Evolutionary conservation across 1,140 invertebrate genomes (phyloP).

Genomic region (Orussus abietinus): DNA sequence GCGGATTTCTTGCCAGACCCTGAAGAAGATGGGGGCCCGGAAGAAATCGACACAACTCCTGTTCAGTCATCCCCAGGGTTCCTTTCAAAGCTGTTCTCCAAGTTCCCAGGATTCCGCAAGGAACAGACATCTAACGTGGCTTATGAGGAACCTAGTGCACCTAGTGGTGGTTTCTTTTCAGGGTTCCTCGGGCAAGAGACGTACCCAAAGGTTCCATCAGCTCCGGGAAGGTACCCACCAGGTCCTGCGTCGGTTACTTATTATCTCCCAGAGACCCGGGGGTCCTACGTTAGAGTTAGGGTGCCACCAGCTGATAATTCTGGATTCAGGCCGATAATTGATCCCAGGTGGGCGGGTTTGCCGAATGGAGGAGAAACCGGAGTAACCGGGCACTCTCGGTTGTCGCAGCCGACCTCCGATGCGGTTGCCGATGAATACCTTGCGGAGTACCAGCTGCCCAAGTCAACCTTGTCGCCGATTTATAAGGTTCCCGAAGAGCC

Average conservation of each 20-base stretch:
- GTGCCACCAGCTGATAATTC: not conserved
- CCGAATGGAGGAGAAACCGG: not conserved
- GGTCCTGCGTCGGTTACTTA: constrained; percentile 8
- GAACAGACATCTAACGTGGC: too few species aligned
- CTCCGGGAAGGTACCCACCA: not conserved
- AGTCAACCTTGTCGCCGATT: too few species aligned
- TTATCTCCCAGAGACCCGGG: constrained; percentile 10
- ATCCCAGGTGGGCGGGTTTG: not conserved
- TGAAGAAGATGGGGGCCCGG: not conserved
- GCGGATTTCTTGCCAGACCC: constrained; percentile 11
- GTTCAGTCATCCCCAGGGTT: constrained; percentile 2
- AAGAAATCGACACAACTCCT: not conserved
- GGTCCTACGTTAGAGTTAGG: constrained; percentile 7
- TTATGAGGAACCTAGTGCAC: not conserved
- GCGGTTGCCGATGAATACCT: not conserved
- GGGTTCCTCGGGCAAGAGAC: not conserved
- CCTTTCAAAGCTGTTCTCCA: constrained; percentile 4
- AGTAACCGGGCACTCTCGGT: not conserved
- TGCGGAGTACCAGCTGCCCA: constrained; percentile 20
- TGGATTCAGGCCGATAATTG: not conserved
- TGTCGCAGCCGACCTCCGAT: not conserved
- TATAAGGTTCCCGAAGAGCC: too few species aligned
- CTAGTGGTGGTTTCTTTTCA: not conserved
- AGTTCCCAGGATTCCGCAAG: too few species aligned
- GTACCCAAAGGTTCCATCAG: not conserved